Base-by-base conservation (phyloP, 2,888 invertebrate species). In the Lithophane leautieri region DNA sequence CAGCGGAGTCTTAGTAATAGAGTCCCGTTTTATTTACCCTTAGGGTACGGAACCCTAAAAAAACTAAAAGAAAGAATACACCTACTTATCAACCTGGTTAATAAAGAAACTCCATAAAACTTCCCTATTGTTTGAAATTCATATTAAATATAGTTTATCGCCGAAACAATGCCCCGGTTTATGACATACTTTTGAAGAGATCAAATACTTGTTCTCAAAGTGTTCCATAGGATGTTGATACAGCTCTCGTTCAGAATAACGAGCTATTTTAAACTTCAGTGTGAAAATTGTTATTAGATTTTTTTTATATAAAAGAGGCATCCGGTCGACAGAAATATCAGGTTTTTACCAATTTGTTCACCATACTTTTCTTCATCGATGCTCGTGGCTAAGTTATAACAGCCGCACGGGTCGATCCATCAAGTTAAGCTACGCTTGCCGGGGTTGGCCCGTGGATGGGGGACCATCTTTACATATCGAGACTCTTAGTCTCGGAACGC, bases 141-240 rank as follows among this genome's bases (percentile, higher is more conserved):
- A 68, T 79, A 28, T 60, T 50, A 68, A 83, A 80, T 62, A 70
- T 34, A 66, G 52, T 84, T 84, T 70, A 80, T 79, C 16, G 65
- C 19, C 62, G 68, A 62, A 81, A 84, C 62, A 75, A 68, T 50
- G 52, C 58, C 25, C 61, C 50, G 52, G 60, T 84, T 86, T 74
- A 84, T 71, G 65, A 69, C 58, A 66, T 54, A 63, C 71, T 78
- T 75, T 76, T 67, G 22, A 50, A 68, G 60, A 81, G 86, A 84
- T 86, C 84, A 84, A 80, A 83, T 68, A 74, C 60, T 61, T 44
- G 40, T 47, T 70, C 52, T 69, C 50, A 86, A 72, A 83, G 73
- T 72, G 68, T 34, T 82, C 12, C 50, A n/a, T 52, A 73, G 47
- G 80, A 73, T 85, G 85, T 82, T 77, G 54, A 76, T 56, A 52